These are phyloP conservation scores for Macaca fascicularis DNA, from an alignment of 2,113 vertebrate species.

Conservation along the genomic window T2T-MFA8v1.1 NC_088386.1:105333001-105333500, in stretches of 20 bases:
- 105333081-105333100: not conserved
- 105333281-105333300: not conserved
- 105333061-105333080: not conserved
- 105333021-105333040: conserved; percentile 8
- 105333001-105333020: conserved; percentile 21
- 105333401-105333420: not conserved
- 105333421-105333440: not conserved
- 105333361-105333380: not conserved
- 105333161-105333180: not conserved
- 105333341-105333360: not conserved
- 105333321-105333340: not conserved
- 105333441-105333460: not conserved
- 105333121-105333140: not conserved
- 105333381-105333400: not conserved
- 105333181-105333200: not conserved
- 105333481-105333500: not conserved
- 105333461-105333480: not conserved
- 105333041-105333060: not conserved
- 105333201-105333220: not conserved
- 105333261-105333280: not conserved
- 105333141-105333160: not conserved
- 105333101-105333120: not conserved
- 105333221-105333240: not conserved
- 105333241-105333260: not conserved
- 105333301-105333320: conserved; percentile 25